These are phyloP conservation scores for Acanthacorydalis orientalis DNA, from an alignment of 2,888 invertebrate species.

Conservation along the genomic window DNA sequence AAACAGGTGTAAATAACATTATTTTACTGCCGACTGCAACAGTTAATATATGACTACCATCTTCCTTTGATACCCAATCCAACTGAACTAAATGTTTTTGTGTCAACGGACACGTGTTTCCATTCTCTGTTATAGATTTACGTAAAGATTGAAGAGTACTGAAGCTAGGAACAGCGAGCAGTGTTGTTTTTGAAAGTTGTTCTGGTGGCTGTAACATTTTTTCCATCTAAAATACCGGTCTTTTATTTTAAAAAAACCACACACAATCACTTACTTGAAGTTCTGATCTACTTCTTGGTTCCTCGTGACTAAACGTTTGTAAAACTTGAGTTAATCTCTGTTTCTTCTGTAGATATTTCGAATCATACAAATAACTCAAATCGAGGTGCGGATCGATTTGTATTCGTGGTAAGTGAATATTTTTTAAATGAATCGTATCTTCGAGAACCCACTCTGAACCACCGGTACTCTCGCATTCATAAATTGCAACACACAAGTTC, in stretches of 20 bases:
- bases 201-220: background rate
- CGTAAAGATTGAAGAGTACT: conserved; percentile 75
- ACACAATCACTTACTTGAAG: conserved; percentile 8
- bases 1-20: conserved; percentile 81
- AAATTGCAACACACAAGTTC: conserved; percentile 86
- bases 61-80: conserved; percentile 99
- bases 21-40: conserved; percentile 91
- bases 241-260: conserved; percentile 20
- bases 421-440: conserved; percentile 86
- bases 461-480: conserved; percentile 97
- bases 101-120: conserved; percentile 77
- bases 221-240: too few species aligned
- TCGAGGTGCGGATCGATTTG: conserved; percentile 70
- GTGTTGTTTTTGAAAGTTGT: conserved; percentile 14
- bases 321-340: conserved; percentile 65
- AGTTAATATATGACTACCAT: conserved; percentile 93
- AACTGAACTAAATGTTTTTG: conserved; percentile 88
- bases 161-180: conserved; percentile 79
- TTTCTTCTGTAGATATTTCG: conserved; percentile 63
- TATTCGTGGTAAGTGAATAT: conserved; percentile 73
- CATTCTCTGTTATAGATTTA: conserved; percentile 79
- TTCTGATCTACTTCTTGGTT: conserved; percentile 32
- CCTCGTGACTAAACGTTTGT: conserved; percentile 67
- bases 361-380: conserved; percentile 66
- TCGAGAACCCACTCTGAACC: conserved; percentile 89